Conservation (phyloP, 1,140 invertebrate species). For the Meloidogyne floridensis region DNA sequence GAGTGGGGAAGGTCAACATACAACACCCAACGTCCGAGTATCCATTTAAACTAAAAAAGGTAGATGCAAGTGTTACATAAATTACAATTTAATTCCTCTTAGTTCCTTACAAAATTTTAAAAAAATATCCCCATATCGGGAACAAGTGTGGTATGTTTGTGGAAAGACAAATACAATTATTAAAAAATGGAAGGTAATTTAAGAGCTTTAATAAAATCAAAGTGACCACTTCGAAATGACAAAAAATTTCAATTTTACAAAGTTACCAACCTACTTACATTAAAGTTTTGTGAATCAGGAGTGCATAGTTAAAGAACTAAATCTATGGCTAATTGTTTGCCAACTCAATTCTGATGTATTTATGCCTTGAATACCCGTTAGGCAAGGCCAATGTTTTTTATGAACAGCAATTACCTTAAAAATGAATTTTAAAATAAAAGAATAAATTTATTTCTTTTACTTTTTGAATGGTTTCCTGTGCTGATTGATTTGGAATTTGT, state of each 20-base stretch:
- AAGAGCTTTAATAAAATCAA: no score
- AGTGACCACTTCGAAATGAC: not conserved
- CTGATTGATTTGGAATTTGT: constrained; percentile 54
- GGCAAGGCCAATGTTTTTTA: constrained; percentile 61
- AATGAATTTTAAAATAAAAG: not conserved
- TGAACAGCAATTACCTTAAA: constrained; percentile 62
- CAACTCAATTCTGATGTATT: constrained; percentile 54
- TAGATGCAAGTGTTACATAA: no score
- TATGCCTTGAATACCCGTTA: constrained; percentile 59
- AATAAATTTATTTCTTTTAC: not conserved
- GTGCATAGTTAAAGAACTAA: constrained; percentile 52
- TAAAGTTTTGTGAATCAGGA: not conserved
- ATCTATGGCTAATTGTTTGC: constrained; percentile 57
- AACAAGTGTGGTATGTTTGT: not conserved
- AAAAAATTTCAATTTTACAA: not conserved
- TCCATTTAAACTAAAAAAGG: no score
- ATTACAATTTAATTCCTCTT: no score
- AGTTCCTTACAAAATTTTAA: not conserved
- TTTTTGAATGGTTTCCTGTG: constrained; percentile 64
- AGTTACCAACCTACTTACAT: not conserved
- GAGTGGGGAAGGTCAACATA: no score
- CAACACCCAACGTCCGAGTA: no score
- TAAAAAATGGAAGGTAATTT: no score
- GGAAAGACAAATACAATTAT: not conserved
- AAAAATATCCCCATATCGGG: not conserved